Percentiles rank a stretch among this genome's conserved stretches.
Evolutionary conservation across 1,140 invertebrate species (phyloP).

Genomic region (Pachyrhynchus sulphureomaculatus): DNA sequence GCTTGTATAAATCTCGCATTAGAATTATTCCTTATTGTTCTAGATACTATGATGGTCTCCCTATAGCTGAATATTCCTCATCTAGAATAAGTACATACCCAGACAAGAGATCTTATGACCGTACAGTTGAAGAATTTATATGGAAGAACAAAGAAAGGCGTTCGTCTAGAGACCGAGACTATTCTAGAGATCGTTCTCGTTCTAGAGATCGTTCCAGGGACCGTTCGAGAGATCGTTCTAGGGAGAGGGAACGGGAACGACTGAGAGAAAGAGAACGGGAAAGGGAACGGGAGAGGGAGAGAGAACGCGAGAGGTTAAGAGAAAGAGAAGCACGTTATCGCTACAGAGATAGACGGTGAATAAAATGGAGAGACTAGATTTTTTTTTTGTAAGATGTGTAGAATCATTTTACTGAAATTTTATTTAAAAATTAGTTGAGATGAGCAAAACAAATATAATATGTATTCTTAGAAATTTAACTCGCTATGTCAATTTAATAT

Average conservation of each 20-base stretch:
- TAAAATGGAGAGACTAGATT: slow-evolving; percentile 3
- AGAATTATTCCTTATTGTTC: neutral
- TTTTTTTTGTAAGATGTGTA: neutral
- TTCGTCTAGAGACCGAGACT: slow-evolving; percentile 52
- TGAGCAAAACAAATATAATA: no score
- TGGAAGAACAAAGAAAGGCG: slow-evolving; percentile 74
- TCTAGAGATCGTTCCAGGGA: slow-evolving; percentile 19
- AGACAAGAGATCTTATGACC: slow-evolving; percentile 80
- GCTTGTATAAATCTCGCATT: no score
- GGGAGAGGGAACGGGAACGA: slow-evolving; percentile 2
- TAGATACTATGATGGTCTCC: slow-evolving; percentile 76
- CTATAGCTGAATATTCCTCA: slow-evolving; percentile 61
- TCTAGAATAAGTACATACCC: slow-evolving; percentile 59
- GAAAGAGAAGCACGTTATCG: slow-evolving; percentile 30
- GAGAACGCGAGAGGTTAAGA: neutral
- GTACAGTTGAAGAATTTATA: slow-evolving; percentile 88
- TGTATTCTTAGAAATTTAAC: no score
- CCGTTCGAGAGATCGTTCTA: neutral
- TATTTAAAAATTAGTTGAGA: no score
- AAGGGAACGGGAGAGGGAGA: slow-evolving; percentile 10
- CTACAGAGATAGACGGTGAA: slow-evolving; percentile 39
- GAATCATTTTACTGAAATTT: no score
- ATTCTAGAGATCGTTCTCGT: slow-evolving; percentile 32
- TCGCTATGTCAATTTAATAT: no score
- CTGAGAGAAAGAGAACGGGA: slow-evolving; percentile 5